These are phyloP conservation scores for Marmota monax DNA, from an alignment of 2,113 vertebrate species.

Conservation along the genomic window DNA sequence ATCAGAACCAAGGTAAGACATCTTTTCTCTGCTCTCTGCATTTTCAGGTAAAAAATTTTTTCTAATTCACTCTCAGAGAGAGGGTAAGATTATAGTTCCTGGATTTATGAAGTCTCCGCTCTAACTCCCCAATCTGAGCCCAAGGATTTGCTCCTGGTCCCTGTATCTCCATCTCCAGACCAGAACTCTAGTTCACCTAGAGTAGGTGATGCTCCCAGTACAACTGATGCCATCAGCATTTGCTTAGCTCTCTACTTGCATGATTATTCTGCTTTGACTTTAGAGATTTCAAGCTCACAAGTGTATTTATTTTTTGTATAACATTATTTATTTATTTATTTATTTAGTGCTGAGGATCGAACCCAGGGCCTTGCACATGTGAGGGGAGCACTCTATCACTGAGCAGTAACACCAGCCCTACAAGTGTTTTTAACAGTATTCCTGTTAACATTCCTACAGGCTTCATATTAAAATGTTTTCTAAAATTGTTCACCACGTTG, in stretches of 20 bases:
- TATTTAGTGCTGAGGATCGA: too few relatives aligned
- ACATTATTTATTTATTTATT: too few relatives aligned
- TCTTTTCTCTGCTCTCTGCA: background rate
- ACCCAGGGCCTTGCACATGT: too few relatives aligned
- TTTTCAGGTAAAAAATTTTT: slow-evolving; percentile 25
- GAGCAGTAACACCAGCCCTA: too few relatives aligned
- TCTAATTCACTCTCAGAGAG: background rate
- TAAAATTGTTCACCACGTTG: slow-evolving; percentile 19
- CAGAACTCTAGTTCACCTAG: background rate
- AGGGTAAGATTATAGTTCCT: background rate
- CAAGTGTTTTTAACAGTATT: background rate
- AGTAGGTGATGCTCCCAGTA: background rate
- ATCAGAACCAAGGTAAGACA: background rate
- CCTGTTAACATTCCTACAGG: background rate
- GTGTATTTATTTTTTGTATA: too few relatives aligned
- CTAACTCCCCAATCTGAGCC: background rate
- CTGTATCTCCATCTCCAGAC: background rate
- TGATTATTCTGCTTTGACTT: background rate
- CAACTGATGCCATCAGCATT: background rate
- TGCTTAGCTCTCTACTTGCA: background rate
- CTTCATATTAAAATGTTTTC: slow-evolving; percentile 21
- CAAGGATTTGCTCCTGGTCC: background rate
- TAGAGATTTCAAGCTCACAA: background rate
- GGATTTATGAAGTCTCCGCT: background rate
- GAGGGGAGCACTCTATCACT: too few relatives aligned